Evolutionary conservation across 2,113 vertebrate genomes (phyloP).

Genomic region (Bagarius yarrelli): DNA sequence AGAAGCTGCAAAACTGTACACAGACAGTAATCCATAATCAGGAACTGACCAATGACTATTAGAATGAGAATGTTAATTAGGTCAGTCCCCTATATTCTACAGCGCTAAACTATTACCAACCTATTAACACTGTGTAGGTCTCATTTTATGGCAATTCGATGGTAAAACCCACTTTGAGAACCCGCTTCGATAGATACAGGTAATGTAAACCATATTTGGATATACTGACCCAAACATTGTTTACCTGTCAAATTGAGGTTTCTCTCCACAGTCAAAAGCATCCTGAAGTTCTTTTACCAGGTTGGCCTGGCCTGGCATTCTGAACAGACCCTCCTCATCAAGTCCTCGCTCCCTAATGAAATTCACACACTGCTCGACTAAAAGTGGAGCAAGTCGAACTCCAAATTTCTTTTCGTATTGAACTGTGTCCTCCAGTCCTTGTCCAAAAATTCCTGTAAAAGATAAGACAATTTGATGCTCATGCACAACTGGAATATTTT

Average conservation of each 20-base stretch:
- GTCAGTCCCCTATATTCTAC: not conserved
- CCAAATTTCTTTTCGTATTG: conserved; percentile 85
- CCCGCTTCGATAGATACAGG: too few species aligned
- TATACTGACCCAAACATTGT: not conserved
- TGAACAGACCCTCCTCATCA: conserved; percentile 90
- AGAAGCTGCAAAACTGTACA: not conserved
- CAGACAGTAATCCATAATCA: not conserved
- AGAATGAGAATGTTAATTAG: not conserved
- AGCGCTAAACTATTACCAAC: not conserved
- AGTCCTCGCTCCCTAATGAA: conserved; percentile 89
- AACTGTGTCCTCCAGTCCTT: conserved; percentile 88
- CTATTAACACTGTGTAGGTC: not conserved
- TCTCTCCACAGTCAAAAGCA: conserved; percentile 91
- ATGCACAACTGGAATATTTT: not conserved
- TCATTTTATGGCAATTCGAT: not conserved
- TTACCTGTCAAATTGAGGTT: conserved; percentile 91
- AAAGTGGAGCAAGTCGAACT: conserved; percentile 80
- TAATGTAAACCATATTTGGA: too few species aligned
- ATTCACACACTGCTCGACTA: conserved; percentile 95
- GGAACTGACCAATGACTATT: not conserved
- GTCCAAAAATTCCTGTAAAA: conserved; percentile 87
- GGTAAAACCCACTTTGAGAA: too few species aligned
- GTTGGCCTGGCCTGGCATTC: conserved; percentile 93
- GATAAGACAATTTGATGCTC: not conserved
- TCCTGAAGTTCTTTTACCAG: conserved; percentile 93